Conservation (phyloP, 2,888 invertebrate species). For the Cryptocephalus primarius region DNA sequence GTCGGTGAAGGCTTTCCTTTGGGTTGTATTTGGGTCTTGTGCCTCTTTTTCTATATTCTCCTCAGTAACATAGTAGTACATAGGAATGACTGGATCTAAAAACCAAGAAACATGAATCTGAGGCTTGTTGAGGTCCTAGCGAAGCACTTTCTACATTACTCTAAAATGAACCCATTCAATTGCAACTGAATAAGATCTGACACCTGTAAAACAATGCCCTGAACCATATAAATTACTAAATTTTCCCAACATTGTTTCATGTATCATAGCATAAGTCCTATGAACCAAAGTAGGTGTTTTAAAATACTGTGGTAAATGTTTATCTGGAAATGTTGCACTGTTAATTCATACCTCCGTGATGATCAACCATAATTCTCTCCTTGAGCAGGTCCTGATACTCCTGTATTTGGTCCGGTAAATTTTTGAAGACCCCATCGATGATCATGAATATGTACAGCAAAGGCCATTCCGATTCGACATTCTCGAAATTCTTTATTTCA, state of each 20-base stretch:
- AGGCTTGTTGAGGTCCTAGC: no score
- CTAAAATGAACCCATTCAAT: no score
- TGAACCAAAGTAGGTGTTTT: no score
- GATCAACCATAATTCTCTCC: slow-evolving; percentile 68
- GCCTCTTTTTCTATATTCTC: slow-evolving; percentile 64
- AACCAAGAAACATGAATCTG: background rate
- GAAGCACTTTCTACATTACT: no score
- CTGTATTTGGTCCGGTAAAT: slow-evolving; percentile 80
- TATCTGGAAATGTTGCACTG: background rate
- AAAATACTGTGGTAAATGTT: no score
- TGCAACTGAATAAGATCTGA: no score
- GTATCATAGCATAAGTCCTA: no score
- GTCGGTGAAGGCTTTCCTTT: slow-evolving; percentile 34
- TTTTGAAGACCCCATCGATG: slow-evolving; percentile 87
- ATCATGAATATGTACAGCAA: slow-evolving; percentile 92
- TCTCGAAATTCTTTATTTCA: slow-evolving; percentile 91
- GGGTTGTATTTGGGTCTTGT: slow-evolving; percentile 45
- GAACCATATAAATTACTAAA: no score
- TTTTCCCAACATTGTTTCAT: no score
- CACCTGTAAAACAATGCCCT: no score
- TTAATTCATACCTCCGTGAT: slow-evolving; percentile 55
- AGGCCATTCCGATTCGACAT: slow-evolving; percentile 97
- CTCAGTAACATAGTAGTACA: slow-evolving; percentile 80
- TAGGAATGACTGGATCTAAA: slow-evolving; percentile 80
- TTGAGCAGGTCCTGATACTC: slow-evolving; percentile 82